phyloP scores from a whole-genome alignment of 2,888 invertebrate genomes.

The Acanthosepion esculentum region DNA sequence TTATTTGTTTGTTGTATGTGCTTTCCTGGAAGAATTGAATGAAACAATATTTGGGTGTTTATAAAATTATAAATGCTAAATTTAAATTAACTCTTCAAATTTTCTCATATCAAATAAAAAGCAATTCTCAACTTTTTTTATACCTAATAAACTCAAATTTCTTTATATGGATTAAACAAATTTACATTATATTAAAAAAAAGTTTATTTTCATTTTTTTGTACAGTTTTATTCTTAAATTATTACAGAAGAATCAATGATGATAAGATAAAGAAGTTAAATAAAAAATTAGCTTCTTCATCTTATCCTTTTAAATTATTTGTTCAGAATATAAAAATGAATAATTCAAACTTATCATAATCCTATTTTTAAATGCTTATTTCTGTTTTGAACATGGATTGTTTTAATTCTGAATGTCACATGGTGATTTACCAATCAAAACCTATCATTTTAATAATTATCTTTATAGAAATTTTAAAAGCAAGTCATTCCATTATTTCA shows the following conservation, averaged over 20 bases:
- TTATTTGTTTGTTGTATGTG: no score
- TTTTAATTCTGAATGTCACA: background rate
- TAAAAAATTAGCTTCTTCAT: background rate
- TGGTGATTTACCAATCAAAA: no score
- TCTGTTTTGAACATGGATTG: background rate
- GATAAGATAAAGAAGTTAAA: no score
- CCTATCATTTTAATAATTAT: no score
- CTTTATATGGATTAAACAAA: background rate
- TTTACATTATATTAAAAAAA: background rate
- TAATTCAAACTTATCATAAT: background rate
- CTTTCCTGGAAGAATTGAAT: background rate
- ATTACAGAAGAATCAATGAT: background rate
- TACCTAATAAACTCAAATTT: background rate
- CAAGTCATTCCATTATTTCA: background rate
- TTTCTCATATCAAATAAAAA: background rate
- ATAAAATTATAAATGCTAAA: background rate
- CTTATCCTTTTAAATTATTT: background rate
- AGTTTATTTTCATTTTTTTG: background rate
- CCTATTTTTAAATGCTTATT: background rate
- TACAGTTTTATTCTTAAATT: background rate
- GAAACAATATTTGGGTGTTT: background rate
- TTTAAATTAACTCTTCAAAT: background rate
- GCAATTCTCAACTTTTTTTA: background rate
- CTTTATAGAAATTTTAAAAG: background rate
- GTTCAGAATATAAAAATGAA: background rate